A percentile compares a stretch with the other conserved stretches of the same genome.
phyloP scores from a whole-genome alignment of 2,797 vertebrate species.

The Coregonus ussuriensis region DNA sequence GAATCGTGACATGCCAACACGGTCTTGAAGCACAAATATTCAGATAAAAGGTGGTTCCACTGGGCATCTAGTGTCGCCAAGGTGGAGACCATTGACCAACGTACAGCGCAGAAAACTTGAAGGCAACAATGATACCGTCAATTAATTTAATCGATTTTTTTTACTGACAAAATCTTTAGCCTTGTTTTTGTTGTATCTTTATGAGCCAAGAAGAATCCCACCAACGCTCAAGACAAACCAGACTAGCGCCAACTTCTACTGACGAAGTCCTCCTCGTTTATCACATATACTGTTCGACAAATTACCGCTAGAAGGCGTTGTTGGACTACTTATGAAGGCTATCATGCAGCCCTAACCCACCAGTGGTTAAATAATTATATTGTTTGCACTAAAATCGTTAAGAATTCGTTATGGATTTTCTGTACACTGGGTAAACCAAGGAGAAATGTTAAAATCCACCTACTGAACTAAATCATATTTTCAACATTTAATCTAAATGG shows the following conservation, averaged over 20 bases:
- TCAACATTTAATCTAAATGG: too few relatives aligned
- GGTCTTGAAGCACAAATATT: neutral
- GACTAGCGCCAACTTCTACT: neutral
- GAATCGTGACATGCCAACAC: conserved; percentile 49
- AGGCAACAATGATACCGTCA: neutral
- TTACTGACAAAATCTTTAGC: neutral
- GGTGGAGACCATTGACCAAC: neutral
- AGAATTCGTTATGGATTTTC: too few relatives aligned
- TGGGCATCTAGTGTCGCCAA: neutral
- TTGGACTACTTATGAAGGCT: neutral
- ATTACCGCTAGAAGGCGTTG: conserved; percentile 51
- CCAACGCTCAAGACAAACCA: neutral
- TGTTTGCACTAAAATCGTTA: too few relatives aligned
- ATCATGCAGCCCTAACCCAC: neutral
- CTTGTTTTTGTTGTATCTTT: neutral
- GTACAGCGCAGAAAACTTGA: neutral
- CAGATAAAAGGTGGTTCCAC: neutral
- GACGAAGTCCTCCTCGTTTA: conserved; percentile 11
- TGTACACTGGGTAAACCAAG: too few relatives aligned
- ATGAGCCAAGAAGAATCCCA: neutral
- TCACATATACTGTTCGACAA: neutral
- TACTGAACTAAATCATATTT: too few relatives aligned
- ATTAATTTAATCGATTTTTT: neutral
- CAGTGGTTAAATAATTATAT: neutral
- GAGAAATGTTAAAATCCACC: too few relatives aligned